Conservation (phyloP, 53 echinoderm and acorn worm species). For the Hippasteria phrygiana region DNA sequence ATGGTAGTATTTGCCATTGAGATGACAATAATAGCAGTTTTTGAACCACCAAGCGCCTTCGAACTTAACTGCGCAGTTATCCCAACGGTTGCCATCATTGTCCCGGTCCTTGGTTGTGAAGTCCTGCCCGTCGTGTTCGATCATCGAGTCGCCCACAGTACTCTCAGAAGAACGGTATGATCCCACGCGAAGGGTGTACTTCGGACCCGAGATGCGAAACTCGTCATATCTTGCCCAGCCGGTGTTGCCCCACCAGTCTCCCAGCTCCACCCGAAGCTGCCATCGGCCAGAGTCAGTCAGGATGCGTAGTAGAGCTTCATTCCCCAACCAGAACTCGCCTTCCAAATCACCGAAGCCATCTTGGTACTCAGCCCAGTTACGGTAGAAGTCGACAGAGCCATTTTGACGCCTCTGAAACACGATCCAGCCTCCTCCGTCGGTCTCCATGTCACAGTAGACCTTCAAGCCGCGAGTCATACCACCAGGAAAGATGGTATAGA, state of each 20-base stretch:
- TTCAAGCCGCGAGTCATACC: neutral
- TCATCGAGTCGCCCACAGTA: neutral
- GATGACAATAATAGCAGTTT: neutral
- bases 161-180: neutral
- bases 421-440: too few species aligned
- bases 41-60: constrained; percentile 2
- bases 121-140: neutral
- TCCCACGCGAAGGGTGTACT: constrained; percentile 1
- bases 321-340: too few species aligned
- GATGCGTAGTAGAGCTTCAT: neutral
- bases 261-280: neutral
- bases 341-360: too few species aligned
- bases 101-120: constrained; percentile 8
- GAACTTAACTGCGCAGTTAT: neutral
- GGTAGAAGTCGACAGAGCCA: too few species aligned
- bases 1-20: neutral
- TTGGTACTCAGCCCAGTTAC: too few species aligned
- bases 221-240: neutral
- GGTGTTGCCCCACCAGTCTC: neutral
- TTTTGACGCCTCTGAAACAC: too few species aligned
- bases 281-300: neutral
- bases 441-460: too few species aligned
- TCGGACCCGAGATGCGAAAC: neutral
- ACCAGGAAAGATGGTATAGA: neutral
- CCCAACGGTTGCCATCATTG: neutral